Base-by-base conservation (phyloP, 2,797 vertebrate species). In the Orientallactaga sibirica region DNA sequence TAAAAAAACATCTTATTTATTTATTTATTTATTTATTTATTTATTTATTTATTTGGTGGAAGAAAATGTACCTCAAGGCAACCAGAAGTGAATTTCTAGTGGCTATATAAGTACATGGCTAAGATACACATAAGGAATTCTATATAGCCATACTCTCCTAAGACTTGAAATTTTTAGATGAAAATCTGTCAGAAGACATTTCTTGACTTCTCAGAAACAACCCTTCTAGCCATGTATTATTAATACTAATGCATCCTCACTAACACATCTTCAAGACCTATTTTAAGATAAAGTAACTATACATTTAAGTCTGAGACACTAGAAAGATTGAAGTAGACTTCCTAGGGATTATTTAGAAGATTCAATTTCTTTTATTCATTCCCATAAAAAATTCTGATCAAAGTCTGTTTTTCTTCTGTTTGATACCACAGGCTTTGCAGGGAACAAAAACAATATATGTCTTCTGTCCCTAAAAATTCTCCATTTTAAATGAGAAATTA, bases 61-160 rank as follows among this genome's bases (percentile, higher is more conserved):
- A 71, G 20, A 83, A 68, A 74, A 29, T 64, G 11, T 74, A 58
- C 74, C 93, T 92, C 68, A 95, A 27, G 10, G 5, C 83, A 91
- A 87, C 8, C 67, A 93, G 41, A 55, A 70, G 16, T 83, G 48
- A 86, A 91, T 93, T 90, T 88, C n/a, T 48, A 90, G 48, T 68
- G 37, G 79, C 41, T 82, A n/a, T 29, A 19, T 92, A 37, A 88
- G 33, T 52, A 92, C 29, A 55, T 87, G 18, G n/a, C 19, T 33
- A 68, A 88, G 27, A 64, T n/a, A 84, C 6, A 11, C 7, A 64
- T 18, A n/a, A 75, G 94, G 25, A 84, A 67, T 92, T 79, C 19
- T 88, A 76, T 96, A 90, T 85, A 91, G 15, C 12, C 68, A 86
- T 25, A 85, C 20, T 96, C 77, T 94, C 81, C 37, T 66, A 81